Evolutionary conservation across 2,113 vertebrate species (phyloP).

Genomic region (Suricata suricatta): DNA sequence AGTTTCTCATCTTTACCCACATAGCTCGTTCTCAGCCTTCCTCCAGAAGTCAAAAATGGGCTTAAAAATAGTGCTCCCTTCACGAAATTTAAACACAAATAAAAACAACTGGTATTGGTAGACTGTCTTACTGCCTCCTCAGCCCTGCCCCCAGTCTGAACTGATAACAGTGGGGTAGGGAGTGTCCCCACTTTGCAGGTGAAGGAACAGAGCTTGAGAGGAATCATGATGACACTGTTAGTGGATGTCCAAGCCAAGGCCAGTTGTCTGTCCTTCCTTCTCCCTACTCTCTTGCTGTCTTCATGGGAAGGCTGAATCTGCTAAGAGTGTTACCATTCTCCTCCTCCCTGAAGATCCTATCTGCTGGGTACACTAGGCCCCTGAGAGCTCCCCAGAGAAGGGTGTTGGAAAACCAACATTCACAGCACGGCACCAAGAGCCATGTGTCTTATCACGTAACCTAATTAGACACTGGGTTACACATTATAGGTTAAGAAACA

Average conservation of each 20-base stretch:
- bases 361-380: neutral
- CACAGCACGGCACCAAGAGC: neutral
- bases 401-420: neutral
- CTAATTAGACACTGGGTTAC: neutral
- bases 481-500: neutral
- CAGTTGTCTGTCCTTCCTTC: neutral
- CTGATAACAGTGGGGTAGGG: neutral
- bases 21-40: neutral
- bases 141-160: neutral
- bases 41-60: slow-evolving; percentile 8
- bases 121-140: neutral
- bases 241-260: neutral
- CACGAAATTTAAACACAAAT: neutral
- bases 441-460: neutral
- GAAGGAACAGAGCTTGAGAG: neutral
- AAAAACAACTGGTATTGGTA: neutral
- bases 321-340: neutral
- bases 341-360: neutral
- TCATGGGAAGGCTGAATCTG: neutral
- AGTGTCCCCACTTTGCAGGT: neutral
- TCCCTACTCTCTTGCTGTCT: neutral
- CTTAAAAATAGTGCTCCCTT: neutral
- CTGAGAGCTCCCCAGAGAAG: neutral
- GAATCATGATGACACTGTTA: neutral
- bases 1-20: neutral